phyloP scores from a whole-genome alignment of 2,888 invertebrate genomes.

The Rhingia campestris region DNA sequence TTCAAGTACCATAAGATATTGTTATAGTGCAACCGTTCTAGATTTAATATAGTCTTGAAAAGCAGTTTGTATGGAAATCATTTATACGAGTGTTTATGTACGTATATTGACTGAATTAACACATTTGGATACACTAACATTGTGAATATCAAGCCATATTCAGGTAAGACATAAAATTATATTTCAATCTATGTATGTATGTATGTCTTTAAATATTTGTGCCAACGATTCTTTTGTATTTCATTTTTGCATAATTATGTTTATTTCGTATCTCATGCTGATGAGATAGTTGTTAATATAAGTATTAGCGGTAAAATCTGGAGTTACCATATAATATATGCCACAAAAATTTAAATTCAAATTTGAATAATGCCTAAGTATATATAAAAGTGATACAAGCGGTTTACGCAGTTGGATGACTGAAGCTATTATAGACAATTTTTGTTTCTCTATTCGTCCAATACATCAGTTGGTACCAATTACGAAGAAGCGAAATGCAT shows the following conservation, averaged over 20 bases:
- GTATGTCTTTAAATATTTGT: background rate
- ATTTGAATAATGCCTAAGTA: constrained; percentile 10
- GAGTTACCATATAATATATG: background rate
- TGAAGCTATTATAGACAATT: constrained; percentile 9
- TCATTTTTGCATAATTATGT: constrained; percentile 32
- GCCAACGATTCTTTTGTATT: constrained; percentile 1
- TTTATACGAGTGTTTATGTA: constrained; percentile 12
- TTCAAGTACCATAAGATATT: background rate
- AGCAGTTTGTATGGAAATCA: constrained; percentile 3
- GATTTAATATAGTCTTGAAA: constrained; percentile 10
- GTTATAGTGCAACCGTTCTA: constrained; percentile 7
- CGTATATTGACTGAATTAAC: background rate
- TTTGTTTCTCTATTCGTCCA: constrained; percentile 7
- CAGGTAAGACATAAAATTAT: constrained; percentile 20
- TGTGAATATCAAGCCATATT: background rate
- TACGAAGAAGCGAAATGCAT: constrained; percentile 44
- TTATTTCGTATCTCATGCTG: background rate
- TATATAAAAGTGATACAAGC: constrained; percentile 7
- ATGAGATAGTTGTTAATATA: constrained; percentile 2
- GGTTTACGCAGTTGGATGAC: background rate
- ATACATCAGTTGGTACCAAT: constrained; percentile 24
- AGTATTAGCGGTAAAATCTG: background rate
- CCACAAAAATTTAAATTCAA: background rate
- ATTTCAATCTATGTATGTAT: background rate
- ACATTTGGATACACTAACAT: constrained; percentile 13